Percentiles rank a stretch among this genome's conserved stretches.
Evolutionary conservation across 2,888 invertebrate species (phyloP).

Genomic region (Tuberolachnus salignus): DNA sequence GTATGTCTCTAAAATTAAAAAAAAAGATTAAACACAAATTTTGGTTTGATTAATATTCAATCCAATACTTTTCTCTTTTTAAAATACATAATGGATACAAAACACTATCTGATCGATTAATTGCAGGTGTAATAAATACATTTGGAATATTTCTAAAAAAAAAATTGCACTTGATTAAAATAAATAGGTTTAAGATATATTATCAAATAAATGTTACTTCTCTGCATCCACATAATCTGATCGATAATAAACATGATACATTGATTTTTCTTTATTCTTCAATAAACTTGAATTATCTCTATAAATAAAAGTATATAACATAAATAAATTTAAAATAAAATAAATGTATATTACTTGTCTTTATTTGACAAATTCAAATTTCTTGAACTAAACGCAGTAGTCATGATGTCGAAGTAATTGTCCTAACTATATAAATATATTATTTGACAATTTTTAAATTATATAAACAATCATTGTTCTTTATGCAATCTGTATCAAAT

Average conservation of each 20-base stretch:
- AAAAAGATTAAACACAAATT: conserved; percentile 2
- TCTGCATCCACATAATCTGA: conserved; percentile 9
- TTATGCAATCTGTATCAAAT: neutral
- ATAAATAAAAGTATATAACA: conserved; percentile 2
- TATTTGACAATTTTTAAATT: neutral
- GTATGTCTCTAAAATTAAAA: conserved; percentile 29
- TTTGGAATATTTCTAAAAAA: conserved; percentile 51
- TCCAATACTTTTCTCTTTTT: conserved; percentile 40
- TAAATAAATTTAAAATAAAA: neutral
- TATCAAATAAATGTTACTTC: conserved; percentile 11
- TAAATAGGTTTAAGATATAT: neutral
- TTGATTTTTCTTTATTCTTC: neutral
- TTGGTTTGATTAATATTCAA: conserved; percentile 4
- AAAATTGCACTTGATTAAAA: neutral
- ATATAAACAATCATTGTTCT: neutral
- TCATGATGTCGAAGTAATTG: conserved; percentile 5
- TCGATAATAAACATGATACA: neutral
- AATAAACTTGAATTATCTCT: neutral
- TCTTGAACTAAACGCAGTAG: conserved; percentile 1
- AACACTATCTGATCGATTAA: neutral
- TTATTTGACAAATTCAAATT: neutral
- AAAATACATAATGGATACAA: conserved; percentile 1
- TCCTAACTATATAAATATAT: conserved; percentile 2
- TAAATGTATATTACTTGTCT: conserved; percentile 11
- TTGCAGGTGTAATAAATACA: conserved; percentile 27